Conservation (phyloP, 2,888 invertebrate genomes). For the Scrobipalpa atriplicella region DNA sequence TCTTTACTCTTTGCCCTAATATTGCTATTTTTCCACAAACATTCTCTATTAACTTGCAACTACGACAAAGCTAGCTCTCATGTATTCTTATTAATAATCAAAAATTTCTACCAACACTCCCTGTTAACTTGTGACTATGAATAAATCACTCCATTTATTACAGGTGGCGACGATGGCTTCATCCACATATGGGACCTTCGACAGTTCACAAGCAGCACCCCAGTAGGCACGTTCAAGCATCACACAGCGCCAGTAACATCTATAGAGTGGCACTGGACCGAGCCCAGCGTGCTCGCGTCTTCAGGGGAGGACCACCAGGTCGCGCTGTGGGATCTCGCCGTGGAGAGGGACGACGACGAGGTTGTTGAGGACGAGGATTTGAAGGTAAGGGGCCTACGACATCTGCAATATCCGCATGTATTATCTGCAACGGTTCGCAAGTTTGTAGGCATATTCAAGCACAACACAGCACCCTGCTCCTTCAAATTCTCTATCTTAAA, state of each 20-base stretch:
- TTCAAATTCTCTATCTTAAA: too few species aligned
- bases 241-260: constrained; percentile 97
- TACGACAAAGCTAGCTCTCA: too few species aligned
- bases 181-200: constrained; percentile 98
- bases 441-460: too few species aligned
- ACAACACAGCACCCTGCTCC: too few species aligned
- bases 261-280: constrained; percentile 98
- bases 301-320: constrained; percentile 97
- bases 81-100: too few species aligned
- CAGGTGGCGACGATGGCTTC: constrained; percentile 97
- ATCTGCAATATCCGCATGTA: too few species aligned
- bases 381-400: constrained; percentile 50
- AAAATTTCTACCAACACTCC: not conserved
- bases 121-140: constrained; percentile 5
- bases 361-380: constrained; percentile 80
- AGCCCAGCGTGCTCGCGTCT: constrained; percentile 96
- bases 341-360: constrained; percentile 89
- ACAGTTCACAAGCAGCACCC: constrained; percentile 88
- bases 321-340: constrained; percentile 97
- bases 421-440: not conserved
- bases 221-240: constrained; percentile 97
- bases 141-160: constrained; percentile 34
- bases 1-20: too few species aligned
- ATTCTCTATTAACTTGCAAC: too few species aligned
- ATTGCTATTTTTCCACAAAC: too few species aligned